Percentiles rank a stretch among this genome's conserved stretches.
Conservation (phyloP, 30 jellyfish, hydroid and myxozoan genomes). For the Aurelia sp. region DNA sequence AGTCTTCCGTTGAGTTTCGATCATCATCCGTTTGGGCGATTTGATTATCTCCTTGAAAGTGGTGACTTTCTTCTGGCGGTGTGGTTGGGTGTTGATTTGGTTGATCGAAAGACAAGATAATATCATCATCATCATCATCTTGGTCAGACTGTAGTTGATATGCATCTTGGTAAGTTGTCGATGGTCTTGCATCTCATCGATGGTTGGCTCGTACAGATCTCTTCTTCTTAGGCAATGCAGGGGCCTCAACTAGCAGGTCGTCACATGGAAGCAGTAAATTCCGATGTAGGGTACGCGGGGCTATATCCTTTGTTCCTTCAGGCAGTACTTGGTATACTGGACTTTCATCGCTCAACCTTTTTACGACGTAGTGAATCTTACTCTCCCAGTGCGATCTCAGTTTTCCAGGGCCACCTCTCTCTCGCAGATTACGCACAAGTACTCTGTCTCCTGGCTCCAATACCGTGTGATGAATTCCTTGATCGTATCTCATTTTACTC, state of each 20-base stretch:
- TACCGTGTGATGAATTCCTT: not conserved
- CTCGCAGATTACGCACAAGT: constrained; percentile 18
- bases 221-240: not conserved
- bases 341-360: not conserved
- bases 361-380: not conserved
- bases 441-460: not conserved
- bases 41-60: too few species aligned
- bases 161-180: too few species aligned
- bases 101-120: too few species aligned
- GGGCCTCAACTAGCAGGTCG: not conserved
- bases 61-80: too few species aligned
- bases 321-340: not conserved
- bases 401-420: constrained; percentile 6
- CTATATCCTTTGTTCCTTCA: not conserved
- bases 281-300: not conserved
- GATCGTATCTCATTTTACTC: not conserved
- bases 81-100: too few species aligned
- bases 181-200: too few species aligned
- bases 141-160: too few species aligned
- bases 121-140: too few species aligned
- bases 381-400: not conserved
- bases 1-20: too few species aligned
- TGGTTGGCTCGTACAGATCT: too few species aligned
- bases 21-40: too few species aligned
- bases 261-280: not conserved